Conservation (phyloP, 2,888 invertebrate genomes). For the Steinernema hermaphroditum region DNA sequence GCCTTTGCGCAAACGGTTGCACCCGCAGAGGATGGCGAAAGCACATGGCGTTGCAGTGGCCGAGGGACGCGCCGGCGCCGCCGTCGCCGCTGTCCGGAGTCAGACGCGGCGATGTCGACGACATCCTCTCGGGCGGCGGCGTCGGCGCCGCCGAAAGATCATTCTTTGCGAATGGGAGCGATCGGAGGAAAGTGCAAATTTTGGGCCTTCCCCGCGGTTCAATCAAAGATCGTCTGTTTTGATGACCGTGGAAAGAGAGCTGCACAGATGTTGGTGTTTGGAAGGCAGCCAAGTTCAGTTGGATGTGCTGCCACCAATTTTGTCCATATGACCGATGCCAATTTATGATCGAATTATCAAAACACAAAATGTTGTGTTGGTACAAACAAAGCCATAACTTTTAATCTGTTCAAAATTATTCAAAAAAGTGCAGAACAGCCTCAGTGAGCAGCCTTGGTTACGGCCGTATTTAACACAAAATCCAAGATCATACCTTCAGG, state of each 20-base stretch:
- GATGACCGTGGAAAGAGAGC: not conserved
- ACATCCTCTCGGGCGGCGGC: not conserved
- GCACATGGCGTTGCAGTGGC: too few relatives aligned
- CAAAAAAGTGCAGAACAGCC: too few relatives aligned
- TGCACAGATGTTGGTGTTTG: not conserved
- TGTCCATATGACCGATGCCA: not conserved
- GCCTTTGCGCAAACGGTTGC: too few relatives aligned
- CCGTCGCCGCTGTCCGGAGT: not conserved
- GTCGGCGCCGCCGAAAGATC: not conserved
- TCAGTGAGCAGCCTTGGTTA: too few relatives aligned
- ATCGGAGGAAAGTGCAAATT: slow-evolving; percentile 15
- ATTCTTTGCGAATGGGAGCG: not conserved
- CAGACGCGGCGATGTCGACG: not conserved
- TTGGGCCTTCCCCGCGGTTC: not conserved
- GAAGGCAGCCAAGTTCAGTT: not conserved
- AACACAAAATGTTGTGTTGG: too few relatives aligned
- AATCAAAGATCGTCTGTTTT: not conserved
- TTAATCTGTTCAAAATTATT: too few relatives aligned
- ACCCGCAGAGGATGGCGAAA: too few relatives aligned
- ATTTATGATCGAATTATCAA: not conserved
- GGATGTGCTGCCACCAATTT: not conserved
- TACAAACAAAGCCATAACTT: too few relatives aligned
- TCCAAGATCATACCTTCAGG: too few relatives aligned
- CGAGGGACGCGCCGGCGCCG: too few relatives aligned
- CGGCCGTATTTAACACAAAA: too few relatives aligned